Conservation (phyloP, 2,888 invertebrate genomes). For the Allophyes oxyacanthae region DNA sequence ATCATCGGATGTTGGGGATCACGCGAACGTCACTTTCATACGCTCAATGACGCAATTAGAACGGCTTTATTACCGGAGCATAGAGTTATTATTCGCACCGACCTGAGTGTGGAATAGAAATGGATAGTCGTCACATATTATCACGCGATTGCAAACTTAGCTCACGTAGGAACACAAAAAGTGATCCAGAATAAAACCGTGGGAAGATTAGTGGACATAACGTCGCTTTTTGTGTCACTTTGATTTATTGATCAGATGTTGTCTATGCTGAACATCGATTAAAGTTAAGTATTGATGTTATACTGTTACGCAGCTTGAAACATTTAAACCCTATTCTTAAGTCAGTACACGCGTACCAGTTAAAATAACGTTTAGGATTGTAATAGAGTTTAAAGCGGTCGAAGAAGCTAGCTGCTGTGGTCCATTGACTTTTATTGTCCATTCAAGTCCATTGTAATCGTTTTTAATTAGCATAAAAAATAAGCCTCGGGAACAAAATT, state of each 20-base stretch:
- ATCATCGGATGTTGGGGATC: slow-evolving; percentile 58
- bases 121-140: slow-evolving; percentile 64
- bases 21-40: slow-evolving; percentile 59
- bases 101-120: slow-evolving; percentile 52
- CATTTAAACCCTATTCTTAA: slow-evolving; percentile 1
- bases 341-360: neutral
- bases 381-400: slow-evolving; percentile 3
- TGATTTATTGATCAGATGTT: slow-evolving; percentile 42
- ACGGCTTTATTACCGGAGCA: slow-evolving; percentile 29
- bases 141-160: slow-evolving; percentile 68
- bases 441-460: slow-evolving; percentile 43
- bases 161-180: slow-evolving; percentile 63
- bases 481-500: slow-evolving; percentile 4
- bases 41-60: slow-evolving; percentile 41
- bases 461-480: slow-evolving; percentile 36
- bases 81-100: slow-evolving; percentile 51
- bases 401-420: slow-evolving; percentile 30
- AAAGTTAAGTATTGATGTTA: slow-evolving; percentile 9
- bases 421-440: slow-evolving; percentile 34
- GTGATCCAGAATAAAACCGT: slow-evolving; percentile 64
- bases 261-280: slow-evolving; percentile 25
- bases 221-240: slow-evolving; percentile 35
- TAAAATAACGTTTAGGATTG: neutral
- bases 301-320: neutral
- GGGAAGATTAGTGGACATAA: slow-evolving; percentile 62